These are phyloP conservation scores for Acronicta alni DNA, from an alignment of 2,888 invertebrate genomes.

Conservation along the genomic window DNA sequence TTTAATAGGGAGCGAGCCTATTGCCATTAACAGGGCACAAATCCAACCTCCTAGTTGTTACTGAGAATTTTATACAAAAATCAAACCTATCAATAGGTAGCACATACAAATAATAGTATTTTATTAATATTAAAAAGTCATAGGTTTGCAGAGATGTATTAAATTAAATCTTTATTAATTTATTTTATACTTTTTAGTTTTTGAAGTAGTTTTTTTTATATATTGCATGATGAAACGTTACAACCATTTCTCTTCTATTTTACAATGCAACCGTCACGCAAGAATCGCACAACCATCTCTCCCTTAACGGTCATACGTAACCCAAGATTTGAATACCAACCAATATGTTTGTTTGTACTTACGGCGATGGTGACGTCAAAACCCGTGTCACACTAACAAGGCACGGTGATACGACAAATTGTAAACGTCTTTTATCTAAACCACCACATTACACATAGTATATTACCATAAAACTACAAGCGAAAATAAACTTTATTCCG, in stretches of 20 bases:
- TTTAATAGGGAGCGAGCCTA: no score
- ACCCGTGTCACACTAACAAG: conserved; percentile 77
- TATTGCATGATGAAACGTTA: no score
- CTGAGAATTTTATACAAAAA: no score
- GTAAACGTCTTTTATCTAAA: conserved; percentile 67
- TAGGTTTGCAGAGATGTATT: no score
- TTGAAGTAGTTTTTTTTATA: no score
- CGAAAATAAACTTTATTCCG: conserved; percentile 1
- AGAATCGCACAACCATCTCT: conserved; percentile 6
- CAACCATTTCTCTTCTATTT: background rate
- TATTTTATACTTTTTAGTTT: no score
- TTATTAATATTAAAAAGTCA: no score
- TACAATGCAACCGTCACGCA: conserved; percentile 10
- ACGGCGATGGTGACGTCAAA: conserved; percentile 64
- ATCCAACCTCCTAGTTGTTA: no score
- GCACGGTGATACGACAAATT: conserved; percentile 66
- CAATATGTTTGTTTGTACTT: conserved; percentile 59
- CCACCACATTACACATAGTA: conserved; percentile 41
- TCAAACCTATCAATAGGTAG: no score
- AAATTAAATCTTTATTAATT: no score
- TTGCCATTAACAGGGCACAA: no score
- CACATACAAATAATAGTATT: no score
- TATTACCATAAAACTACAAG: background rate
- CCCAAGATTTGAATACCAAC: conserved; percentile 56
- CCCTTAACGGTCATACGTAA: conserved; percentile 5